phyloP scores from a whole-genome alignment of 2,113 vertebrate species.

The Blennius ocellaris region DNA sequence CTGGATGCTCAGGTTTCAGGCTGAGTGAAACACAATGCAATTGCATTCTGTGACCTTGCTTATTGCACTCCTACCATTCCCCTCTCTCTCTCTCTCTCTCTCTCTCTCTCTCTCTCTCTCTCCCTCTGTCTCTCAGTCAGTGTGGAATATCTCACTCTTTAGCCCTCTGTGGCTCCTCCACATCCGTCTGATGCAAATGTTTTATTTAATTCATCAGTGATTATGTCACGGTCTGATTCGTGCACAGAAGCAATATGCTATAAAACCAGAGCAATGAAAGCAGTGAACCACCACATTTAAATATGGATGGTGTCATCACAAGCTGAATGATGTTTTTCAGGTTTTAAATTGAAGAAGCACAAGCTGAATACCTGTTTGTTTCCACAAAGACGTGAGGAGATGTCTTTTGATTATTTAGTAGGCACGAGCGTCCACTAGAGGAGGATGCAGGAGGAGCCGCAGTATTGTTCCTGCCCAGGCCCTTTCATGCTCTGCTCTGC shows the following conservation, averaged over 20 bases:
- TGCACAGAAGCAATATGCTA: background rate
- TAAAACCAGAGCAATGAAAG: too few relatives aligned
- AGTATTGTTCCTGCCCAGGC: conserved; percentile 31
- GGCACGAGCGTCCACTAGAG: conserved; percentile 5
- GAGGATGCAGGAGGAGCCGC: background rate
- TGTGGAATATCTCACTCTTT: conserved; percentile 35
- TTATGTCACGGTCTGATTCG: conserved; percentile 31
- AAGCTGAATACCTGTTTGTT: background rate
- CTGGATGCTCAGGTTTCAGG: conserved; percentile 73
- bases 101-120: conserved; percentile 8
- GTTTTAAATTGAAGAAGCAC: conserved; percentile 7
- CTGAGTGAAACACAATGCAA: conserved; percentile 76
- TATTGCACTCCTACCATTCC: conserved; percentile 48
- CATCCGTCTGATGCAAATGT: conserved; percentile 39
- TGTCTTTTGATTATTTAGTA: conserved; percentile 23
- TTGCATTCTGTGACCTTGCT: conserved; percentile 67
- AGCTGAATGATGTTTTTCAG: background rate
- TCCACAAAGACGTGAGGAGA: background rate
- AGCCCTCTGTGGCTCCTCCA: conserved; percentile 24
- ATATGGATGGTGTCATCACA: conserved; percentile 36
- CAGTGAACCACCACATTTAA: conserved; percentile 30
- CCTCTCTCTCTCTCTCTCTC: conserved; percentile 1
- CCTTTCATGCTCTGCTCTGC: conserved; percentile 37
- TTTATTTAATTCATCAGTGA: conserved; percentile 57
- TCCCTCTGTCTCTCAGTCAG: conserved; percentile 11